Conservation (phyloP, 37 sponge, comb jelly and placozoan genomes). For the Tethya wilhelma region DNA sequence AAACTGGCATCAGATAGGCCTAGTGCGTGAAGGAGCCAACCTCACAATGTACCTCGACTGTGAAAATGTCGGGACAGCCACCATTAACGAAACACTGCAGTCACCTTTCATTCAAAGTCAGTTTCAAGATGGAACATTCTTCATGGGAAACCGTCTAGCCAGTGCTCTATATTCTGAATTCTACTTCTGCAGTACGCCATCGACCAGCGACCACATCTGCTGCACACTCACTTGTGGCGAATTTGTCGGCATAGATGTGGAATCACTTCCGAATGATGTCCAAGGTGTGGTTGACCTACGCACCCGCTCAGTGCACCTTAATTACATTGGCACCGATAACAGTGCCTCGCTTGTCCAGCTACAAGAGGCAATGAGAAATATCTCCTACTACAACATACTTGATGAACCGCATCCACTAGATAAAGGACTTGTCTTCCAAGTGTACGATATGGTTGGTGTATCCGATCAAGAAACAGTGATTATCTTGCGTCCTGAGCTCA, state of each 20-base stretch:
- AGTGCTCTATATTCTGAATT: conserved; percentile 35
- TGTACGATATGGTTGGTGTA: conserved; percentile 31
- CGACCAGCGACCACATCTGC: background rate
- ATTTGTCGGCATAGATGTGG: conserved; percentile 16
- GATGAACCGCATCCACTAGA: conserved; percentile 63
- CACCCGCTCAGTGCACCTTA: conserved; percentile 41
- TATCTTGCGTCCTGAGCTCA: conserved; percentile 20
- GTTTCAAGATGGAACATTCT: conserved; percentile 19
- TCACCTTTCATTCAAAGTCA: background rate
- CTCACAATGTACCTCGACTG: conserved; percentile 46
- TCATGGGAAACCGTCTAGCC: conserved; percentile 25
- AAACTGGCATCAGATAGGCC: conserved; percentile 43
- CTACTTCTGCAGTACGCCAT: conserved; percentile 40
- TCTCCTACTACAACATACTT: conserved; percentile 28
- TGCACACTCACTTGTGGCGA: conserved; percentile 71
- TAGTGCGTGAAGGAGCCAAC: background rate
- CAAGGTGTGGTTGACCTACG: conserved; percentile 20
- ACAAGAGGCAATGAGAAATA: conserved; percentile 40
- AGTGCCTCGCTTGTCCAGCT: conserved; percentile 10
- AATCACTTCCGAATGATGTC: conserved; percentile 5
- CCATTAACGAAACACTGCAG: background rate
- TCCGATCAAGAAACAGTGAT: conserved; percentile 24
- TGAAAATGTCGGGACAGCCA: background rate
- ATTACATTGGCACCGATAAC: conserved; percentile 39
- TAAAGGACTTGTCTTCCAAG: conserved; percentile 48